Evolutionary conservation across 2,888 invertebrate genomes (phyloP), one percentile per base, ranked within the genome.

Genomic region (Drosophila meridionalis): DNA sequence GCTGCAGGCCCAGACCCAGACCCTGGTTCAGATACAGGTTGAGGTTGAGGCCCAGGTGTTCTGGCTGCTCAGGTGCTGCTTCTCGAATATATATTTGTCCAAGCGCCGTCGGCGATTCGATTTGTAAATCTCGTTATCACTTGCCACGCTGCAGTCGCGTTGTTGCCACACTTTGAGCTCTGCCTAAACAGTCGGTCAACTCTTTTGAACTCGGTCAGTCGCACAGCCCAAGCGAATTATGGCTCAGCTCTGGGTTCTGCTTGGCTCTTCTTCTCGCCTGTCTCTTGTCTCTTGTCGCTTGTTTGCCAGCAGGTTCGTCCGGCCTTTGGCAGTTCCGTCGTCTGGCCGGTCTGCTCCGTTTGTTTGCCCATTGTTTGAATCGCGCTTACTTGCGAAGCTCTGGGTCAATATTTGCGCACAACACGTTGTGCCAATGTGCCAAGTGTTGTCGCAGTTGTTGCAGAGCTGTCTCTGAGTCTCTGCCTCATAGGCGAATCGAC

Each of bases 101-200:
- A 84, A 75, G 88, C 89, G 82, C 78, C 80, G 85, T 82, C 83
- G 83, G 76, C 80, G 84, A 89, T 90, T 90, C 91, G 91, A 91
- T 89, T 89, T 91, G 91, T 91, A 91, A 90, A 90, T 81, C 83
- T 89, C 82, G 87, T 89, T 91, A 91, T 90, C 90, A 90, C 80
- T 73, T 71, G 73, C 68, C 48, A 30, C 43, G 52, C 52, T 34
- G 61, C 53, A 74, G 59, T 67, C 56, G 45, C n/a, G 56, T 42
- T 63, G 47, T 65, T 62, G 50, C 65, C 70, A 59, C 68, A 65
- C 66, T 40, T 74, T 80, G 87, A 87, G 84, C 74, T 80, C 66
- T 82, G 75, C 80, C 73, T 76, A 86, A 85, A 86, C 80, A 87
- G 43, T 60, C 63, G 63, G 73, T 48, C 53, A 52, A 66, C 65